Conservation (phyloP, 2,797 vertebrate genomes). For the Xenopus petersii region DNA sequence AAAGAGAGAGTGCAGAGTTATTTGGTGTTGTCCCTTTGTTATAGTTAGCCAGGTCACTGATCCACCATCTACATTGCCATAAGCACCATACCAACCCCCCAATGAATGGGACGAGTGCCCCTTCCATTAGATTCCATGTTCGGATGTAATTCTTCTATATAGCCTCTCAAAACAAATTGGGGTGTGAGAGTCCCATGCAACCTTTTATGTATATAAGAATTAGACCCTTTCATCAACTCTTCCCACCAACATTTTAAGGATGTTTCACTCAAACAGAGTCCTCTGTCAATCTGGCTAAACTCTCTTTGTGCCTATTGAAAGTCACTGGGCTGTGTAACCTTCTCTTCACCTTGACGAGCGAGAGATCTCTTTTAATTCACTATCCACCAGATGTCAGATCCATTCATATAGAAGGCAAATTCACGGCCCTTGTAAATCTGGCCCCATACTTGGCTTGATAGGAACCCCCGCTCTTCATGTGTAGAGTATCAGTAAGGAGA, state of each 20-base stretch:
- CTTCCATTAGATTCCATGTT: conserved; percentile 8
- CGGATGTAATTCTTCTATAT: conserved; percentile 42
- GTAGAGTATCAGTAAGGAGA: conserved; percentile 53
- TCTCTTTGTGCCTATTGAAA: conserved; percentile 60
- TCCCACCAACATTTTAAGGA: conserved; percentile 57
- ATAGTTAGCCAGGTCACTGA: conserved; percentile 14
- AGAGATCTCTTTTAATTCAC: conserved; percentile 55
- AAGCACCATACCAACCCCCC: neutral
- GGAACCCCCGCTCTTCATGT: conserved; percentile 38
- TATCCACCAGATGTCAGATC: conserved; percentile 55
- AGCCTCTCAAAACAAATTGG: conserved; percentile 47
- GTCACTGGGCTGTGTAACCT: conserved; percentile 53
- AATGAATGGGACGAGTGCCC: neutral
- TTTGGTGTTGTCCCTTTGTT: conserved; percentile 3
- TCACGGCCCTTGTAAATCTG: conserved; percentile 49
- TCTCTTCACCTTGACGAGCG: conserved; percentile 52
- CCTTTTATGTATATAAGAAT: conserved; percentile 60
- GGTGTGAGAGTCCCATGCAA: conserved; percentile 47
- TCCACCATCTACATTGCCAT: conserved; percentile 18
- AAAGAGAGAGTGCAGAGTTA: too few relatives aligned
- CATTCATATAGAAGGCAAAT: conserved; percentile 52
- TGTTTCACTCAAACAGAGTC: conserved; percentile 54
- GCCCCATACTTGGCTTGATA: conserved; percentile 36
- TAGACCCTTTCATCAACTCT: conserved; percentile 57
- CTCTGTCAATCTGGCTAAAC: conserved; percentile 55